These are phyloP conservation scores for Acanthoscelides obtectus DNA, from an alignment of 2,888 invertebrate species.

Conservation along the genomic window DNA sequence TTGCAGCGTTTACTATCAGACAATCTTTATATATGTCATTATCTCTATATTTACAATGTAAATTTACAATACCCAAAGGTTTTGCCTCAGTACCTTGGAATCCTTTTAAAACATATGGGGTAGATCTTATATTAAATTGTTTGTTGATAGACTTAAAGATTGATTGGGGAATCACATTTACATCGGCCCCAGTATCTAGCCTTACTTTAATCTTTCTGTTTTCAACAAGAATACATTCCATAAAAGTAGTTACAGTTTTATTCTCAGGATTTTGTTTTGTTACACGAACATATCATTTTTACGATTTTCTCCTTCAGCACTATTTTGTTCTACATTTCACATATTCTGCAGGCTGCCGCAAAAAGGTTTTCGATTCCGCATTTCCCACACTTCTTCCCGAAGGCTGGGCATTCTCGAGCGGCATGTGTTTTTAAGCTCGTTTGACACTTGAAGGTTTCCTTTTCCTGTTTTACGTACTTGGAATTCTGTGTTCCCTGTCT, in stretches of 20 bases:
- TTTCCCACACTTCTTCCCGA: slow-evolving; percentile 21
- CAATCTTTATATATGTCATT: slow-evolving; percentile 16
- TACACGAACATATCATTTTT: not conserved
- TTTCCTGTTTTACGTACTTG: slow-evolving; percentile 2
- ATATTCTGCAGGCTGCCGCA: slow-evolving; percentile 18
- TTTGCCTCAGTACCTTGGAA: slow-evolving; percentile 13
- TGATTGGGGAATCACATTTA: slow-evolving; percentile 15
- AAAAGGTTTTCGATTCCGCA: slow-evolving; percentile 24
- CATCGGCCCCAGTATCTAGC: slow-evolving; percentile 19
- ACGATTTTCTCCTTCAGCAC: not conserved
- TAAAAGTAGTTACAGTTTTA: not conserved
- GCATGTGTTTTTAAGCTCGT: slow-evolving; percentile 20
- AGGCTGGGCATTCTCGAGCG: slow-evolving; percentile 22
- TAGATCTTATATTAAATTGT: slow-evolving; percentile 15
- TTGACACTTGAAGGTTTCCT: slow-evolving; percentile 20
- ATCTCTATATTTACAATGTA: slow-evolving; percentile 11
- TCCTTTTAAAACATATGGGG: slow-evolving; percentile 14
- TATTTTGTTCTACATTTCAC: slow-evolving; percentile 11
- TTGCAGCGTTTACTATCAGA: slow-evolving; percentile 16
- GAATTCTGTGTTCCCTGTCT: slow-evolving; percentile 6
- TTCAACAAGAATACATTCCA: slow-evolving; percentile 9
- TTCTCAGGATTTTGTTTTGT: not conserved
- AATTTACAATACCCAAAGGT: slow-evolving; percentile 17
- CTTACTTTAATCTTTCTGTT: slow-evolving; percentile 13
- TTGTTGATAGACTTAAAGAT: slow-evolving; percentile 14